phyloP scores from a whole-genome alignment of 2,797 vertebrate species.

The Selene dorsalis region DNA sequence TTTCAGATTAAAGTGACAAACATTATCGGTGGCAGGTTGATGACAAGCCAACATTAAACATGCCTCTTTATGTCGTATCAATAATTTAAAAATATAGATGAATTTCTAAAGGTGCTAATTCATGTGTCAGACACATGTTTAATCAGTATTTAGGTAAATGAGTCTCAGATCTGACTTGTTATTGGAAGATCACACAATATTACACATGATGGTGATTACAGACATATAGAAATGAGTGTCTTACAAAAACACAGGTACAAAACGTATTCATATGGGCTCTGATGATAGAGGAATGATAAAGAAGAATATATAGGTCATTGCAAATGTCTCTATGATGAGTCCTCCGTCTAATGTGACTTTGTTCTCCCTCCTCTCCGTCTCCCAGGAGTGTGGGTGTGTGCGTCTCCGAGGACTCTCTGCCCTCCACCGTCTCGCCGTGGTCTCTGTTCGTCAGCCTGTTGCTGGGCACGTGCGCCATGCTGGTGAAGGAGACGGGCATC shows the following conservation, averaged over 20 bases:
- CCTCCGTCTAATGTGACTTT: background rate
- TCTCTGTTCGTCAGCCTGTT: constrained; percentile 88
- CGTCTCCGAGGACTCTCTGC: constrained; percentile 80
- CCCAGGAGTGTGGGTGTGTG: constrained; percentile 89
- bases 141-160: background rate
- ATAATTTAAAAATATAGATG: background rate
- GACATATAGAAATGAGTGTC: background rate
- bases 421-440: constrained; percentile 84
- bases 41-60: background rate
- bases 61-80: background rate
- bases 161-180: background rate
- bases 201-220: background rate
- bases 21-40: background rate
- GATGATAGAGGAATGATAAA: background rate
- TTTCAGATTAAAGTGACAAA: too few relatives aligned
- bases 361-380: background rate
- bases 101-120: background rate
- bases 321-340: background rate
- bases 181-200: too few relatives aligned
- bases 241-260: background rate
- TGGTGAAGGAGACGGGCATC: constrained; percentile 97
- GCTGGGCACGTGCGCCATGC: constrained; percentile 95
- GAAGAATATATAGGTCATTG: background rate
- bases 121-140: background rate
- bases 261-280: background rate